Evolutionary conservation across 1,140 invertebrate genomes (phyloP), one percentile per base, ranked within the genome.

Genomic region (Diploscapter pachys): DNA sequence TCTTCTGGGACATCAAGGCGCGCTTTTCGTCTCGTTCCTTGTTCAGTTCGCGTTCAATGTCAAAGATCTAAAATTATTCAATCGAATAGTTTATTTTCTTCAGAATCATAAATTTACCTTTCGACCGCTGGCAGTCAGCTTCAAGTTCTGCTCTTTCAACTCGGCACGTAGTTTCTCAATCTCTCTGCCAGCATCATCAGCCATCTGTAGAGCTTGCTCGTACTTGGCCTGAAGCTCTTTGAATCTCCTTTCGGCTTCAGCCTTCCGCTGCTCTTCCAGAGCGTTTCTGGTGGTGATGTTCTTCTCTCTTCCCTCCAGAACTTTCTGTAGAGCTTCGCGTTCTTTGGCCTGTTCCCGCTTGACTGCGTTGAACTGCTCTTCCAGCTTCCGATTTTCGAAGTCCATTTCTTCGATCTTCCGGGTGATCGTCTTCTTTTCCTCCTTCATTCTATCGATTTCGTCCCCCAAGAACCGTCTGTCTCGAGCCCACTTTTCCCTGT

Each of bases 261-360:
- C n/a, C 62, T 72, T 72, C 11, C 57, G 61, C n/a, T 72, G 65
- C 2, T 72, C 71, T 68, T 72, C 71, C 5, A 63, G 50, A 5
- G 71, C 63, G 3, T 62, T 72, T 52, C 65, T 72, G 6, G 59
- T 63, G 51, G 53, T 72, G 11, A 67, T 49, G 5, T 59, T 63
- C 71, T 72, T 72, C 71, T 71, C 59, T 4, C 11, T 72, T 3
- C 51, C 71, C 1, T 68, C 66, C 66, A 68, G 51, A 6, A 52
- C 48, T 31, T 69, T 68, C 13, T 63, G 57, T 11, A 62, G 9
- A 53, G 68, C 63, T 4, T 74, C 73, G n/a, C 63, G 49, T 51
- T 74, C 70, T 5, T 67, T 56, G 49, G 59, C 66, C n/a, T 54
- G 64, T 53, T 74, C 73, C 8, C 64, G 52, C n/a, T 69, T 74